Evolutionary conservation across 2,888 invertebrate genomes (phyloP).

Genomic region (Heteromurus nitidus): DNA sequence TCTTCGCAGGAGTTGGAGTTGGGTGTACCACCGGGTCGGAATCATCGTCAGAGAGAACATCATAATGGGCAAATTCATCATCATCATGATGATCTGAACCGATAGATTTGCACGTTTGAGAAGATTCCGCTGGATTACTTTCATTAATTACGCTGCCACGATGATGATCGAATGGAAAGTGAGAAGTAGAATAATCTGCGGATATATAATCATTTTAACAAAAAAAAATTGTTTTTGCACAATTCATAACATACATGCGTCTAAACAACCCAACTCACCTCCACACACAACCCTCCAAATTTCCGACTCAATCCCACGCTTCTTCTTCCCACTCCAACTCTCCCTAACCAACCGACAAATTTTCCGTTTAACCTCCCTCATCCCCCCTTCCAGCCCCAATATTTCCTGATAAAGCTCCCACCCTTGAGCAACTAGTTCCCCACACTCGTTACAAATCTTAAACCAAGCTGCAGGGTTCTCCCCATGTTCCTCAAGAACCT

Average conservation of each 20-base stretch:
- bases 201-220: no score
- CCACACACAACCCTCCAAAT: not conserved
- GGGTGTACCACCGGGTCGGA: no score
- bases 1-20: no score
- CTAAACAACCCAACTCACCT: conserved; percentile 25
- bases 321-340: not conserved
- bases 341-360: not conserved
- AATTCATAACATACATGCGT: not conserved
- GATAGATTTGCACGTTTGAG: no score
- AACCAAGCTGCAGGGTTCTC: not conserved
- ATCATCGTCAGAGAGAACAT: no score
- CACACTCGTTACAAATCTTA: not conserved
- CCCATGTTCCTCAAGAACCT: not conserved
- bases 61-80: no score
- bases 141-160: no score
- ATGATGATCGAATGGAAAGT: no score
- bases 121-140: no score
- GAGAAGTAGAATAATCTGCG: no score
- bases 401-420: conserved; percentile 21
- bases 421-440: not conserved
- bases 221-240: no score
- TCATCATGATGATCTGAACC: no score
- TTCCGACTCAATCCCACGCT: not conserved
- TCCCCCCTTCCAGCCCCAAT: not conserved
- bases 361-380: not conserved